Base-by-base conservation (phyloP, 2,888 invertebrate genomes). In the Caradrina kadenii region DNA sequence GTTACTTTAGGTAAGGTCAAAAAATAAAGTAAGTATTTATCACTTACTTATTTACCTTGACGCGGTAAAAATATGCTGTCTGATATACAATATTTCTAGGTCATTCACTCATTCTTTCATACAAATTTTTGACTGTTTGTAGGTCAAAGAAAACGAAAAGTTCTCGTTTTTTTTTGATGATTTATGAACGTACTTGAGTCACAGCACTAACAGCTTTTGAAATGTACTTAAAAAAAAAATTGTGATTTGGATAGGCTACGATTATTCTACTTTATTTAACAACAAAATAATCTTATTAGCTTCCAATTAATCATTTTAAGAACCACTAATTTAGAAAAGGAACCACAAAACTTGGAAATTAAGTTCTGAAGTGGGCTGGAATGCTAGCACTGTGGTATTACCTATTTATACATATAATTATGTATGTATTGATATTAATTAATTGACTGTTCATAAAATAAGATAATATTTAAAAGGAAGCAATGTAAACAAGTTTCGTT, bases 21-120 rank as follows among this genome's bases (percentile, higher is more conserved):
- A 22, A 66, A 21, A n/a, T 22, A 55, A 55, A 21, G 22, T 69
- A 55, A 50, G n/a, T 21, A 42, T 49, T 42, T 53, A 26, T 22
- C 35, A 50, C 26, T 45, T 58, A 50, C 26, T 45, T 58, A 35
- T 73, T 77, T 63, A 49, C 53, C 52, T 69, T 58, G 61, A 53
- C 62, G 22, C 17, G 11, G 8, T 17, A 52, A 56, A 62, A 49
- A 53, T 58, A 45, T 19, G 11, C 39, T 17, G 19, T 6, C 19
- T 19, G 15, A n/a, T 17, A 39, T 2, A 7, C 39, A 7, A 45
- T 0, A 35, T 61, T 64, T 64, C 53, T 75, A 64, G 79, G 74
- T 73, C 75, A 73, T n/a, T 22, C 11, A 56, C 39, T 11, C 50
- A 79, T n/a, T 22, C 11, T 61, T 48, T 11, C 50, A 79, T 59